Conservation (phyloP, 1,140 invertebrate species). For the Anoplophora glabripennis region DNA sequence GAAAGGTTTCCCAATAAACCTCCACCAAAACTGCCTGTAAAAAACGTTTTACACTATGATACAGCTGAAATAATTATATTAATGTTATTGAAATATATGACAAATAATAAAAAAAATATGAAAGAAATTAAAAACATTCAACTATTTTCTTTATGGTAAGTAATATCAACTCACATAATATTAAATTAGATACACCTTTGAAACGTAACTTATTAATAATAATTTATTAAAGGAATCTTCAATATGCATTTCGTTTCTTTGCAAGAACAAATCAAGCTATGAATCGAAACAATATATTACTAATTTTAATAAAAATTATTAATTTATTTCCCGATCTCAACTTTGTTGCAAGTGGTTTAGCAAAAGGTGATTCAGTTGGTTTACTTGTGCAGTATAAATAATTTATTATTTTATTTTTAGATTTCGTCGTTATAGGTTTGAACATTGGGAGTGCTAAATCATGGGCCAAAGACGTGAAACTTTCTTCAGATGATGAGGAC, state of each 20-base stretch:
- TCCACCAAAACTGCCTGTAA: background rate
- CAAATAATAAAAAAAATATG: conserved; percentile 9
- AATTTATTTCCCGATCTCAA: conserved; percentile 11
- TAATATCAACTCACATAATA: too few species aligned
- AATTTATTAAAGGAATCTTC: conserved; percentile 14
- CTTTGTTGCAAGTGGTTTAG: conserved; percentile 15
- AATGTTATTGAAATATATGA: conserved; percentile 7
- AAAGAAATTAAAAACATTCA: background rate
- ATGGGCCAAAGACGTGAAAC: background rate
- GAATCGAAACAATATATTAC: conserved; percentile 15
- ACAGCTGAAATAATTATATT: conserved; percentile 8
- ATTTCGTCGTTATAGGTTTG: conserved; percentile 2
- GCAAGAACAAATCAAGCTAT: background rate
- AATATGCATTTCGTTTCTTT: conserved; percentile 13
- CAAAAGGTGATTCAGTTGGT: conserved; percentile 1
- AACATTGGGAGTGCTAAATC: background rate
- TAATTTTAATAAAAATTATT: conserved; percentile 15
- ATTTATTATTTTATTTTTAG: background rate
- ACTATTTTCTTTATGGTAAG: conserved; percentile 19
- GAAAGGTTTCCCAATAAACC: background rate
- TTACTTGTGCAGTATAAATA: background rate
- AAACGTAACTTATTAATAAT: too few species aligned
- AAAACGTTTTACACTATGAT: conserved; percentile 1
- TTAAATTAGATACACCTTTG: too few species aligned
- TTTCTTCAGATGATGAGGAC: background rate